Conservation (phyloP, 2,888 invertebrate genomes). For the Busseola fusca region DNA sequence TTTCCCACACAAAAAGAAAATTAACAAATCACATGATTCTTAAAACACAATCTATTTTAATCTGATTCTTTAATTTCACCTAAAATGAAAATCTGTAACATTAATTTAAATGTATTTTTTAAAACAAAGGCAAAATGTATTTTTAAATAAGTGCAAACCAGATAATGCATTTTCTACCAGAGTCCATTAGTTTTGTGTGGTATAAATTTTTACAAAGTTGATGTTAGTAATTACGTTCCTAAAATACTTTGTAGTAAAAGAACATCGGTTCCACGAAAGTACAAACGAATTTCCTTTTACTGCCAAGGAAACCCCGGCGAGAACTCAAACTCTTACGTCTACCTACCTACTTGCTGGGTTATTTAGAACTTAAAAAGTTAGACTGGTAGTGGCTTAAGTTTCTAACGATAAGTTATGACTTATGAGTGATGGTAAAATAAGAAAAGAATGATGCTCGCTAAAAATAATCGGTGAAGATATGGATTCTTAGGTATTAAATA, state of each 20-base stretch:
- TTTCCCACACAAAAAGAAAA: too few relatives aligned
- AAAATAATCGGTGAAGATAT: not conserved
- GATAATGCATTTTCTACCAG: not conserved
- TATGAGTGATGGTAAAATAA: conserved; percentile 16
- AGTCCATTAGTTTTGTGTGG: conserved; percentile 19
- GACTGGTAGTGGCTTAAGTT: not conserved
- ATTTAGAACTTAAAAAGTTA: conserved; percentile 31
- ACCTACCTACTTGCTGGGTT: conserved; percentile 8
- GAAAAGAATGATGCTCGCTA: not conserved
- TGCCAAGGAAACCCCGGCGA: conserved; percentile 34
- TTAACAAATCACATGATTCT: not conserved
- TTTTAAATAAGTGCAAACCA: not conserved
- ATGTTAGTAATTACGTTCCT: conserved; percentile 44
- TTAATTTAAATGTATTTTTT: not conserved
- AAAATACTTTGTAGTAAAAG: conserved; percentile 38
- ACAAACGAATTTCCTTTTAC: conserved; percentile 47
- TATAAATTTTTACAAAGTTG: conserved; percentile 31
- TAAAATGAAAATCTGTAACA: not conserved
- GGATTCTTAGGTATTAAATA: not conserved
- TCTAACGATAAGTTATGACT: conserved; percentile 22
- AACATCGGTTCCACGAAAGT: conserved; percentile 28
- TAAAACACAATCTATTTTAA: not conserved
- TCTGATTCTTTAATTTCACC: not conserved
- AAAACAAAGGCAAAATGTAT: not conserved
- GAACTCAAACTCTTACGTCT: conserved; percentile 30